Evolutionary conservation across 2,113 vertebrate species (phyloP).

Genomic region (Oryzias curvinotus): DNA sequence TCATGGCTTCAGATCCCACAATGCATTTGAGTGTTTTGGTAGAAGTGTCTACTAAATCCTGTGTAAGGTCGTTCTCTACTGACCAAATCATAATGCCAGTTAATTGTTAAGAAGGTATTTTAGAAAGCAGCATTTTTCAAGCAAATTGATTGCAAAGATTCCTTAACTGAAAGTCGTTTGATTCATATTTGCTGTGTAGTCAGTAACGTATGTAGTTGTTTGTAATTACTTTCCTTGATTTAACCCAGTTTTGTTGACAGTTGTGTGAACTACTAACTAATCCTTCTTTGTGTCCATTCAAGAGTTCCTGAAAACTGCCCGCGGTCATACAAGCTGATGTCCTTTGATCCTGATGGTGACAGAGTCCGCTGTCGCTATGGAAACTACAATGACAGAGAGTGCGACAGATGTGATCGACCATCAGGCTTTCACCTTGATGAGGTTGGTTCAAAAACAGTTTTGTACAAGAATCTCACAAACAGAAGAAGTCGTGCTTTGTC

Average conservation of each 20-base stretch:
- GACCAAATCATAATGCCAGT: too few species aligned
- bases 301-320: slow-evolving; percentile 75
- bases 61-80: too few species aligned
- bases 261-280: not conserved
- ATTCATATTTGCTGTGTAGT: too few species aligned
- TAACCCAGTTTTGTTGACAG: not conserved
- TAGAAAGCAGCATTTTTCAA: too few species aligned
- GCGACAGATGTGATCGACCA: slow-evolving; percentile 26
- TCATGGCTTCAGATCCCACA: too few species aligned
- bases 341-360: slow-evolving; percentile 72
- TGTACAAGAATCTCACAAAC: not conserved
- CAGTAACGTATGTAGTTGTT: too few species aligned
- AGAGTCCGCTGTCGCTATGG: slow-evolving; percentile 67
- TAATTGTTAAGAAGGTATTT: too few species aligned
- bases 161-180: too few species aligned
- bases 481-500: not conserved
- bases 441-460: not conserved
- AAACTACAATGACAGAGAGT: slow-evolving; percentile 1
- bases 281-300: not conserved
- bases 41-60: too few species aligned
- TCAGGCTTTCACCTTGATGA: slow-evolving; percentile 43
- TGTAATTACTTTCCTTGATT: too few species aligned
- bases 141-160: too few species aligned
- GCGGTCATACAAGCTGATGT: slow-evolving; percentile 53
- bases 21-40: slow-evolving; percentile 15